Evolutionary conservation across 2,888 invertebrate species (phyloP).

Genomic region (Ophioninae sp.): DNA sequence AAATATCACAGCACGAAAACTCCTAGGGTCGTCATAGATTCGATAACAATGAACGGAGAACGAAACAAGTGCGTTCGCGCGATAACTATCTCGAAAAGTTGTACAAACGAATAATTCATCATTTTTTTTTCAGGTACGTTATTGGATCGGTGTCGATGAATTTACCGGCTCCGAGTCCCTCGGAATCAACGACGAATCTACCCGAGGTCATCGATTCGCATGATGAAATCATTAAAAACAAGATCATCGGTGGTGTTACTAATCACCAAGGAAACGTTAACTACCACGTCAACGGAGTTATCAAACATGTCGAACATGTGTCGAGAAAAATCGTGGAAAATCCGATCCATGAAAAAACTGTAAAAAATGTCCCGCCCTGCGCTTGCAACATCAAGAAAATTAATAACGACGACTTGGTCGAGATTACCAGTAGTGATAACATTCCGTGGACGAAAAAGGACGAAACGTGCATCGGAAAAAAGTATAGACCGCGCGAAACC

Average conservation of each 20-base stretch:
- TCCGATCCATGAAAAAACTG: constrained; percentile 18
- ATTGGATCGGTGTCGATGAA: constrained; percentile 73
- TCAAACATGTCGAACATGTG: constrained; percentile 66
- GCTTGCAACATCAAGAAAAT: constrained; percentile 70
- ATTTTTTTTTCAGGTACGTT: constrained; percentile 63
- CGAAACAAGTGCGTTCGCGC: constrained; percentile 63
- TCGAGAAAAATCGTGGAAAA: constrained; percentile 59
- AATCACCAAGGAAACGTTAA: constrained; percentile 66
- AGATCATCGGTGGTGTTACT: constrained; percentile 65
- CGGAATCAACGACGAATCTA: constrained; percentile 65
- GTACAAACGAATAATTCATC: neutral
- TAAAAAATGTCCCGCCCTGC: constrained; percentile 73
- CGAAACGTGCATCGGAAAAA: constrained; percentile 69
- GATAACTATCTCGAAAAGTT: no score
- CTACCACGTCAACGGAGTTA: constrained; percentile 68
- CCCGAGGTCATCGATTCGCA: constrained; percentile 69
- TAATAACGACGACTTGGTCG: constrained; percentile 59
- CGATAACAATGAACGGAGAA: constrained; percentile 65
- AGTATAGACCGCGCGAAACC: constrained; percentile 67
- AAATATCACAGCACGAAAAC: constrained; percentile 68
- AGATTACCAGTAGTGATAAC: constrained; percentile 65
- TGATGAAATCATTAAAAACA: constrained; percentile 65
- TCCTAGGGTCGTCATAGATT: constrained; percentile 71
- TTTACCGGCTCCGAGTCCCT: constrained; percentile 70
- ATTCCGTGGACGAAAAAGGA: constrained; percentile 67